Base-by-base conservation (phyloP, 2,888 invertebrate species). In the Esperia sulphurella region DNA sequence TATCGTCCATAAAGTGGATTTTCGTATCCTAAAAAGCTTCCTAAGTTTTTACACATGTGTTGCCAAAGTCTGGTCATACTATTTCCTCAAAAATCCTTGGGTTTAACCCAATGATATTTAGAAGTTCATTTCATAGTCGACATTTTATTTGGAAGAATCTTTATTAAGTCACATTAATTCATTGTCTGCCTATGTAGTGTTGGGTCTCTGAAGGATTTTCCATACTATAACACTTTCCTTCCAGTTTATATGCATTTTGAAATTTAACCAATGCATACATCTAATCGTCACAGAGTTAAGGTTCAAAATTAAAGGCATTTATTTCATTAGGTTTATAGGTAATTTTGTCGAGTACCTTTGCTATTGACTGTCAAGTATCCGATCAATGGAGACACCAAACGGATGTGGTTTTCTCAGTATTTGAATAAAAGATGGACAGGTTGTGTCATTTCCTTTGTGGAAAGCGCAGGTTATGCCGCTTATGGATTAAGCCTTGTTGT, bases 381-480 rank as follows among this genome's bases (percentile, higher is more conserved):
- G 62, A 71, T 71, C 70, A 71, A 73, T 71, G 59, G 62, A 64
- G 60, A 61, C 63, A 69, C 61, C 65, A 61, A 72, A 68, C 78
- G 78, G 80, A 80, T 73, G 67, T 75, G 68, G 70, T 68, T 63
- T 73, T 73, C 70, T 73, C 49, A 55, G 65, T 77, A 65, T 79
- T 79, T 79, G 69, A 64, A 75, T 71, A 76, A 65, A 76, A 77
- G 65, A 73, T 75, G 73, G 65, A 67, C 61, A 67, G 71, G 68
- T 72, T 71, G 69, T 74, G 75, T 77, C 77, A 75, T 68, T 74
- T 81, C 78, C 80, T 78, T 75, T 71, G 71, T 67, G 59, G 67
- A 71, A 64, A 61, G 57, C 59, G 53, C 50, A 53, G 48, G 50
- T 55, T 53, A 35, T 57, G 53, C 52, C 53, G 50, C 52, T 54